Base-by-base conservation (phyloP, 2,888 invertebrate species). In the Drosophila neoperkinsi region DNA sequence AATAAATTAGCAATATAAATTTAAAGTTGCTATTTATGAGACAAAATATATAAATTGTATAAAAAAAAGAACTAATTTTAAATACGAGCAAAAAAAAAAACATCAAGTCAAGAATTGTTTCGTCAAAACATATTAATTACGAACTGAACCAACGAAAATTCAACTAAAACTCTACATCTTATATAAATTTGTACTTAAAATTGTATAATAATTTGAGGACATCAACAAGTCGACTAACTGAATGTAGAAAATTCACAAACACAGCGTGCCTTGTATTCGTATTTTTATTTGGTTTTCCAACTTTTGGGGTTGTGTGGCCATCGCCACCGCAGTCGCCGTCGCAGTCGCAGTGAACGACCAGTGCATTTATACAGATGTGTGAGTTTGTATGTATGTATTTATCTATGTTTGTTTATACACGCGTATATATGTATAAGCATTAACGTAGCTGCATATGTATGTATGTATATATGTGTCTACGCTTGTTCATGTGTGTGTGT, bases 211-310 rank as follows among this genome's bases (percentile, higher is more conserved):
- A 49, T 34, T 61, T 21, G 25, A 79, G 89, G 53, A 61, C 63
- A 78, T 64, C 25, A 7, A n/a, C 1, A 46, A 43, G 60, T 81
- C 81, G 84, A 58, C 67, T 52, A 56, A 34, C 3, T 30, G 16
- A 21, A 30, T 52, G 50, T 53, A 72, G 68, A 72, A 75, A 78
- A 81, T 72, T 74, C 66, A 69, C 71, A 88, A 69, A 71, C 74
- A 84, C 46, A 25, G 71, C 74, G 69, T 80, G 88, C 85, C 80
- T 87, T 77, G 88, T 89, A 79, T 76, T 78, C 62, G 78, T 78
- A 80, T 90, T 85, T 85, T 85, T 85, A 82, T 85, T 89, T 85
- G 88, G 90, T 89, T 85, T 85, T 84, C 90, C 85, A 89, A 85
- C 90, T 84, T 85, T 87, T 85, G 82, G 85, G 90, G 90, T 85